A percentile compares a stretch with the other conserved stretches of the same genome.
Evolutionary conservation across 1,140 invertebrate species (phyloP).

Genomic region (Cheumatopsyche charites): DNA sequence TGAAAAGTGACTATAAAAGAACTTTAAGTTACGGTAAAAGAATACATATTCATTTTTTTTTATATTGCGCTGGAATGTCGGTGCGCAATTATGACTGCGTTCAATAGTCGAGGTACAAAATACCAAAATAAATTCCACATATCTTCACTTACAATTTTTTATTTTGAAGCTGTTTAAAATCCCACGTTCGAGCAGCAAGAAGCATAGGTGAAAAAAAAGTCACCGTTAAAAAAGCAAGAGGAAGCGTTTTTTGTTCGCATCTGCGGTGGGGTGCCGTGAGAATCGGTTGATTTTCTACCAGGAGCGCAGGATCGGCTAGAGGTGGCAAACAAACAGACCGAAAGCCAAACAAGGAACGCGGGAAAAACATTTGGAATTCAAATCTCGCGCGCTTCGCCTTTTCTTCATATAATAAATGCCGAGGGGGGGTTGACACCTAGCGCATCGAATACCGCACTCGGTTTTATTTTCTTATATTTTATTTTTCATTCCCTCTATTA

Average conservation of each 20-base stretch:
- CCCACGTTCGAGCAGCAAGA: no score
- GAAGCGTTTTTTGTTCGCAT: neutral
- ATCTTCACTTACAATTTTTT: no score
- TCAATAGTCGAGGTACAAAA: no score
- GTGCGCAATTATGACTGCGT: no score
- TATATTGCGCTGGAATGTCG: no score
- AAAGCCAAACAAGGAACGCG: constrained; percentile 57
- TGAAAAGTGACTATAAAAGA: no score
- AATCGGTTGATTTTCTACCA: constrained; percentile 27
- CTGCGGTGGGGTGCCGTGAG: constrained; percentile 20
- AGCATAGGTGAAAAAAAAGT: no score
- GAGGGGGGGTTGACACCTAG: constrained; percentile 41
- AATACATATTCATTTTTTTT: no score
- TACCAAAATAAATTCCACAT: no score
- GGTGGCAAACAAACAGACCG: constrained; percentile 54
- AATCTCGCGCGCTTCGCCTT: constrained; percentile 58
- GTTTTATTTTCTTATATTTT: constrained; percentile 21
- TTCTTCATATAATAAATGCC: constrained; percentile 43
- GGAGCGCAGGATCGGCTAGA: constrained; percentile 1
- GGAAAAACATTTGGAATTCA: constrained; percentile 59
- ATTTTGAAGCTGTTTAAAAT: no score
- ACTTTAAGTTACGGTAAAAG: no score
- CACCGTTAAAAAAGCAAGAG: no score
- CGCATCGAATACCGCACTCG: constrained; percentile 48
- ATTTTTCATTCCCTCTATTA: constrained; percentile 49